Conservation (phyloP, 2,888 invertebrate species). For the Subacronicta megacephala region DNA sequence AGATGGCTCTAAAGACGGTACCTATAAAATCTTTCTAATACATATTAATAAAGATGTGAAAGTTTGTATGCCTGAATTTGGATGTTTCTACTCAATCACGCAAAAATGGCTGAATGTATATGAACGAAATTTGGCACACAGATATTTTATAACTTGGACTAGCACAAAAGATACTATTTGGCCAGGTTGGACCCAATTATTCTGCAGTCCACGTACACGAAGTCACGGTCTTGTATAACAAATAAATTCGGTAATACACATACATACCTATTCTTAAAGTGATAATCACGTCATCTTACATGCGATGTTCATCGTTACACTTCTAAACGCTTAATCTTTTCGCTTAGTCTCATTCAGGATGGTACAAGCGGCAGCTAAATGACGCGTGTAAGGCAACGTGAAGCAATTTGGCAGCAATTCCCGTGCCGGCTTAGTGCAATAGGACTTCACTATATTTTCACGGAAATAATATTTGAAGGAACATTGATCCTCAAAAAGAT, state of each 20-base stretch:
- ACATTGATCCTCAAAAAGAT: constrained; percentile 55
- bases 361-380: constrained; percentile 74
- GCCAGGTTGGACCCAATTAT: no score
- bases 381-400: constrained; percentile 82
- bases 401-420: constrained; percentile 86
- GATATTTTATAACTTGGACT: no score
- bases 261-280: constrained; percentile 21
- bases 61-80: no score
- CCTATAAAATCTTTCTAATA: no score
- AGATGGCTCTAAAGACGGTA: no score
- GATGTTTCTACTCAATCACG: no score
- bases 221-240: no score
- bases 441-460: constrained; percentile 67
- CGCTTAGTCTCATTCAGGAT: constrained; percentile 48
- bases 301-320: constrained; percentile 35
- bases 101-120: no score
- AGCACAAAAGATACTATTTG: no score
- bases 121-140: no score
- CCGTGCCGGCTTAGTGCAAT: constrained; percentile 69
- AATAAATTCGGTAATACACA: constrained; percentile 14
- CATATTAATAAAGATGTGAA: no score
- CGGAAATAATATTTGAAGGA: constrained; percentile 70
- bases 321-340: constrained; percentile 52
- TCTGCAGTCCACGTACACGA: no score
- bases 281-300: constrained; percentile 31